Evolutionary conservation across 2,797 vertebrate genomes (phyloP), one percentile per base, ranked within the genome.

Genomic region (Sus cebifrons): DNA sequence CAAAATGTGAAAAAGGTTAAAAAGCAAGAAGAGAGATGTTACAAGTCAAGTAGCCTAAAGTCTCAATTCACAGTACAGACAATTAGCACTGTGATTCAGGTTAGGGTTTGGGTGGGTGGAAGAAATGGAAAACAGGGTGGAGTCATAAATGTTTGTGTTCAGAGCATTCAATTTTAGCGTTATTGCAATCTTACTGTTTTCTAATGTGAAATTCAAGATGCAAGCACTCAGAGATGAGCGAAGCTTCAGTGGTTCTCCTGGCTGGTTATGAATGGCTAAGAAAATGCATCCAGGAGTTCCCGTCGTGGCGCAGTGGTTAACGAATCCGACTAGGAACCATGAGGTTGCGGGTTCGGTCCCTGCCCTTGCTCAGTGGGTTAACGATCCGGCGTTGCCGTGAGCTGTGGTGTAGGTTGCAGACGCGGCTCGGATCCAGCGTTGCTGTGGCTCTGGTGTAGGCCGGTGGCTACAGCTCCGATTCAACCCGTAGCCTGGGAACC

Each of bases 141-240:
- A 89, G 58, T 89, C 36, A 20, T 20, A 40, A 85, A 49, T 58
- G 3, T 89, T 18, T 95, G 78, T 87, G 54, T 84, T 83, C 86
- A 86, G 36, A 70, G 71, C 56, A 65, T 75, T 95, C 85, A 75
- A 3, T 60, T 92, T 92, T 56, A 95, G 56, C 67, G 49, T 88
- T 82, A 1, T 75, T 89, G 60, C 20, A 68, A 16, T 88, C 36
- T 95, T 92, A 54, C n/a, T 96, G 81, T 73, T 92, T 88, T 96
- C 68, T 77, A 90, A 88, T 73, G 94, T 96, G 78, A 94, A 97
- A 97, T 96, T 94, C 79, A 92, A 93, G 73, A 95, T 95, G 92
- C 68, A 88, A 87, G 92, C 82, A 91, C 29, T 94, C 82, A 60
- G 32, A 94, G 67, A 78, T 87, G 93, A 88, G 93, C 82, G 78